Conservation (phyloP, 2,113 vertebrate genomes). For the Pardalotus punctatus region DNA sequence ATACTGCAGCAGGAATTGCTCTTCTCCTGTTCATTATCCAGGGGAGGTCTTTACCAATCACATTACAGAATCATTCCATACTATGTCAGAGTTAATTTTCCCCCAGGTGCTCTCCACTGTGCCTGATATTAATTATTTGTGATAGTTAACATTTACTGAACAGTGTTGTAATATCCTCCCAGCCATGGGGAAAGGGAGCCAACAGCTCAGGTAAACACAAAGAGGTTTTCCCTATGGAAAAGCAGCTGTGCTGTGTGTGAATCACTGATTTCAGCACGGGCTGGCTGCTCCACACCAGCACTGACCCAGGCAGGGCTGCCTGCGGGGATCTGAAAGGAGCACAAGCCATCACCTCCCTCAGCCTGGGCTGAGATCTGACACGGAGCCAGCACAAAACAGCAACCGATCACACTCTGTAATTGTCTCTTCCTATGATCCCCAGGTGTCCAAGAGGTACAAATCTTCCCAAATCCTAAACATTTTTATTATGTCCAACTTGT, state of each 20-base stretch:
- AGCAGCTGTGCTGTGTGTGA: neutral
- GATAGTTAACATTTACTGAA: neutral
- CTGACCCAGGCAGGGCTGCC: neutral
- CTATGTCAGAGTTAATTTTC: neutral
- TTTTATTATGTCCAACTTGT: neutral
- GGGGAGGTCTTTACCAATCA: neutral
- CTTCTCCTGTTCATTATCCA: neutral
- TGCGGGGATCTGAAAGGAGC: neutral
- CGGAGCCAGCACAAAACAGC: neutral
- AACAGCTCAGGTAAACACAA: neutral
- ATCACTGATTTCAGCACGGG: neutral
- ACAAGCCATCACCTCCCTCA: neutral
- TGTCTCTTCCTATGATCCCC: neutral
- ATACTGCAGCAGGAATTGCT: neutral
- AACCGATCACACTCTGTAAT: neutral
- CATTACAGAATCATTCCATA: neutral
- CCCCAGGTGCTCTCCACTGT: neutral
- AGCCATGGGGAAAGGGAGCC: neutral
- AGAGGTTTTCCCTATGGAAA: neutral
- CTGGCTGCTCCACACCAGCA: neutral
- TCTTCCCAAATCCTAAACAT: neutral
- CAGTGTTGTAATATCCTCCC: neutral
- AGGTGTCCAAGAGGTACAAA: neutral
- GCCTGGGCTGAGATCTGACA: neutral
- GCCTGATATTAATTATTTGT: neutral